phyloP scores from a whole-genome alignment of 2,113 vertebrate genomes.

The Dendropsophus ebraccatus region DNA sequence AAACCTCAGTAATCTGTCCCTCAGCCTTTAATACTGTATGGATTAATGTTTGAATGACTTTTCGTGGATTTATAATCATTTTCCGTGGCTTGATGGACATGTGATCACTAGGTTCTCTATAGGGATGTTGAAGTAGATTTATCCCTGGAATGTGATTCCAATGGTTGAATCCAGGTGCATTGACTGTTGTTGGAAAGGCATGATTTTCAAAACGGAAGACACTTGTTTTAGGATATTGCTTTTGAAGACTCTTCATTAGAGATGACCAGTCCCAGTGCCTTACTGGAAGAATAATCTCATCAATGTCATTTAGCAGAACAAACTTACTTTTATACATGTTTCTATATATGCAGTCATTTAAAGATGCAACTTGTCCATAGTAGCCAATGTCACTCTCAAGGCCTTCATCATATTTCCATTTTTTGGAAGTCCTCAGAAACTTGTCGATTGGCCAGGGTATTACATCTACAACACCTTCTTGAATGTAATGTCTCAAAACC shows the following conservation, averaged over 20 bases:
- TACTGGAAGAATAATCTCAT: constrained; percentile 51
- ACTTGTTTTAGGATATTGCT: not conserved
- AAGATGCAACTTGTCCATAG: constrained; percentile 68
- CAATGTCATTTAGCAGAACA: constrained; percentile 56
- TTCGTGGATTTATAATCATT: constrained; percentile 12
- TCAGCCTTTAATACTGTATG: not conserved
- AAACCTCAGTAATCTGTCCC: not conserved
- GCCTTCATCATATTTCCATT: constrained; percentile 64
- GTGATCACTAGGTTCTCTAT: not conserved
- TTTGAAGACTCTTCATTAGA: not conserved
- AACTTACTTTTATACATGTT: constrained; percentile 71
- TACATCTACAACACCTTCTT: constrained; percentile 14
- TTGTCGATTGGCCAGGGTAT: constrained; percentile 76
- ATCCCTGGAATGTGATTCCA: constrained; percentile 15
- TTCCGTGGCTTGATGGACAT: not conserved
- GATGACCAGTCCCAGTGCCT: constrained; percentile 16
- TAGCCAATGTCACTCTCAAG: constrained; percentile 67
- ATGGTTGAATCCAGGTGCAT: not conserved
- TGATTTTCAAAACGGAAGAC: constrained; percentile 39
- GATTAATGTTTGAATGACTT: not conserved
- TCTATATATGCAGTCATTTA: constrained; percentile 74
- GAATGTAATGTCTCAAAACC: constrained; percentile 1
- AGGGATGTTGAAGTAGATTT: constrained; percentile 9
- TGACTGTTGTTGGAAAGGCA: not conserved
- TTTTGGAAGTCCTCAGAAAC: constrained; percentile 69